phyloP scores from a whole-genome alignment of 2,113 vertebrate genomes.

The Athene cunicularia region DNA sequence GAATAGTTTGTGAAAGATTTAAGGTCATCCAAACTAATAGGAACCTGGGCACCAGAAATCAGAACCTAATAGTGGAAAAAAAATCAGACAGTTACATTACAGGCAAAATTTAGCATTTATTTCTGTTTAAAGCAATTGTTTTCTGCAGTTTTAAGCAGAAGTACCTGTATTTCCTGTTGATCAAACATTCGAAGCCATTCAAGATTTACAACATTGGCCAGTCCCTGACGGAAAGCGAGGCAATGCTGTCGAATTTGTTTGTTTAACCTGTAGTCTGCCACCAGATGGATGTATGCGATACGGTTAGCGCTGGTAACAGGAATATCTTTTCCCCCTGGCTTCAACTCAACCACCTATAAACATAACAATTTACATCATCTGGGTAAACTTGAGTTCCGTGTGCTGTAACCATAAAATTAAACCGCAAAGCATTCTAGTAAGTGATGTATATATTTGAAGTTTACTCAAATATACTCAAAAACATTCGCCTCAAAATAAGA shows the following conservation, averaged over 20 bases:
- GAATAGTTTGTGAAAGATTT: slow-evolving; percentile 99
- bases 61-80: slow-evolving; percentile 79
- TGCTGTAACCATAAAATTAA: accelerated
- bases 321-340: slow-evolving; percentile 91
- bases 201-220: slow-evolving; percentile 94
- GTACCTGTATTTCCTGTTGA: slow-evolving; percentile 97
- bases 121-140: neutral
- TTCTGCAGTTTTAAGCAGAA: neutral
- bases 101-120: neutral
- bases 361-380: neutral
- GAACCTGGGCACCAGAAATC: slow-evolving; percentile 95
- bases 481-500: neutral
- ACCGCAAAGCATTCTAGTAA: neutral
- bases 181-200: slow-evolving; percentile 99
- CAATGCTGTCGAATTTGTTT: slow-evolving; percentile 95
- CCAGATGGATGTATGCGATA: slow-evolving; percentile 94
- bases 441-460: neutral
- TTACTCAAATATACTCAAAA: neutral
- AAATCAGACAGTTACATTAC: neutral
- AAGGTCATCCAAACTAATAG: slow-evolving; percentile 94
- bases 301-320: slow-evolving; percentile 94
- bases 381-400: neutral
- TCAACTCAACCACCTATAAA: slow-evolving; percentile 92
- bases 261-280: slow-evolving; percentile 94
- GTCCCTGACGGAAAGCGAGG: slow-evolving; percentile 94